A percentile compares a stretch with the other conserved stretches of the same genome.
These are phyloP conservation scores for Discoglossus pictus DNA, from an alignment of 2,797 vertebrate species.

Conservation along the genomic window DNA sequence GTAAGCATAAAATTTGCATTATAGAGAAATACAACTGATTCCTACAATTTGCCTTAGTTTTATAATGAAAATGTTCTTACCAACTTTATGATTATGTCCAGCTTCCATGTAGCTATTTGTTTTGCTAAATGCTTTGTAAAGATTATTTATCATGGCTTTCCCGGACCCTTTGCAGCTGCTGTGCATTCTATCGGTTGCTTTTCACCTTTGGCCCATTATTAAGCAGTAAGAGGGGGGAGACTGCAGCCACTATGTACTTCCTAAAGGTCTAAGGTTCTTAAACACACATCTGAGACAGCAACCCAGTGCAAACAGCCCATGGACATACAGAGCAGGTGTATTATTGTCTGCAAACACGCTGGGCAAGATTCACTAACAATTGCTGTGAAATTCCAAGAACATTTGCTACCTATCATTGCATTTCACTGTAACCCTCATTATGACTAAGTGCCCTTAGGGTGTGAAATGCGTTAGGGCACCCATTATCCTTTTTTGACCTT, in stretches of 20 bases:
- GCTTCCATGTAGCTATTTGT: slow-evolving; percentile 5
- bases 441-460: too few relatives aligned
- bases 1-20: too few relatives aligned
- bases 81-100: slow-evolving; percentile 1
- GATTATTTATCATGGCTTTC: slow-evolving; percentile 26
- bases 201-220: slow-evolving; percentile 35
- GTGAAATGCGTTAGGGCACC: too few relatives aligned
- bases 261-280: slow-evolving; percentile 48
- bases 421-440: too few relatives aligned
- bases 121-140: slow-evolving; percentile 11
- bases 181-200: slow-evolving; percentile 16
- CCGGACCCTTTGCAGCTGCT: slow-evolving; percentile 12
- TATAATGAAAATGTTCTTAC: slow-evolving; percentile 14
- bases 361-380: too few relatives aligned
- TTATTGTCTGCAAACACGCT: too few relatives aligned
- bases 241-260: slow-evolving; percentile 24
- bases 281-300: slow-evolving; percentile 22
- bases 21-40: too few relatives aligned
- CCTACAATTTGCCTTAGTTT: too few relatives aligned
- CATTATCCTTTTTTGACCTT: too few relatives aligned
- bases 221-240: slow-evolving; percentile 21
- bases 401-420: too few relatives aligned
- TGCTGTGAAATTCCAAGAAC: too few relatives aligned
- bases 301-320: slow-evolving; percentile 14
- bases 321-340: slow-evolving; percentile 4